Evolutionary conservation across 2,888 invertebrate genomes (phyloP), one percentile per base, ranked within the genome.

Genomic region (Oligia strigilis): DNA sequence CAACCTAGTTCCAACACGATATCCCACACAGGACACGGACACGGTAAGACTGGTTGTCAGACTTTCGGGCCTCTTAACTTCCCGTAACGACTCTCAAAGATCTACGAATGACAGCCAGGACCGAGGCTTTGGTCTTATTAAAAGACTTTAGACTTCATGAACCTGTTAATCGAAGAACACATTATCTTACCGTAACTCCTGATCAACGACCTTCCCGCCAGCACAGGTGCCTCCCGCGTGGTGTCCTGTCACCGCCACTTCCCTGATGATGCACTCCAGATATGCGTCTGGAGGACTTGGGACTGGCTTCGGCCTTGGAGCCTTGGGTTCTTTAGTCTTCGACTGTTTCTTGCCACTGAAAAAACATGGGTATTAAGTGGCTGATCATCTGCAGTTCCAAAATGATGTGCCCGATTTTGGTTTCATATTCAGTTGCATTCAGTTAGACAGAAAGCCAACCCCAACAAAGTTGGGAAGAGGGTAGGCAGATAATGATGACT

Each of bases 221-320:
- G 98, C 97, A 91, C 98, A 98, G 0, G 98, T 98, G 19, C 99
- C 99, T 0, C 98, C 98, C 0, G 98, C 98, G 93, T 99, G 99
- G 93, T 99, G 98, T 0, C 98, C 98, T 1, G 98, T 97, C 46
- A 98, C 95, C 0, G 97, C 98, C 14, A 97, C 97, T 60, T 97
- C 97, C 77, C 98, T 96, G 78, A 98, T 94, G 29, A 98, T 91
- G 90, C 98, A 98, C 87, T 98, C 98, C 71, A 98, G 90, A 90
- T 97, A 98, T 8, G 95, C 95, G 78, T 97, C 96, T 8, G 96
- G 95, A 0, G 97, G 97, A 83, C 93, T 94, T 5, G 76, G 75
- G 0, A 62, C 71, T 5, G 76, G 74, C 55, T 83, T 89, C 3
- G 73, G 55, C 58, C 87, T 91, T 1, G 81, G 70, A 72, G 66